Percentiles rank a stretch among this genome's conserved stretches.
phyloP scores from a whole-genome alignment of 2,888 invertebrate genomes.

The Luperina testacea region DNA sequence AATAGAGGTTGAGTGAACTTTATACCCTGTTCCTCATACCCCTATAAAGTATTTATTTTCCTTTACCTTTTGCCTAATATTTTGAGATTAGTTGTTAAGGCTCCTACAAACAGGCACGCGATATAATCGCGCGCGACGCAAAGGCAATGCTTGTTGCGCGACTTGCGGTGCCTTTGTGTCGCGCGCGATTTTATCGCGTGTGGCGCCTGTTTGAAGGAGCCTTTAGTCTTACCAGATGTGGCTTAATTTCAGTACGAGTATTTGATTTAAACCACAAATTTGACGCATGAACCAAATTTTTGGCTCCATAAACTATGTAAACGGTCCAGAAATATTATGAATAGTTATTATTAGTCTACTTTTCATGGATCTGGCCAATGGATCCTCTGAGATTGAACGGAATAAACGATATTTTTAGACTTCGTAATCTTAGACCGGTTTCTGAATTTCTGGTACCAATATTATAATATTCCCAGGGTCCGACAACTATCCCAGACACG shows the following conservation, averaged over 20 bases:
- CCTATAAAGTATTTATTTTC: not conserved
- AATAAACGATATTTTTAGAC: constrained; percentile 9
- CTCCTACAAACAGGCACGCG: too few species aligned
- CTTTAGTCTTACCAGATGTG: not conserved
- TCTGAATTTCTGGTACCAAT: not conserved
- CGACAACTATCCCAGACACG: not conserved
- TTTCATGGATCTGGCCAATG: too few species aligned
- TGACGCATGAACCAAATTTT: not conserved
- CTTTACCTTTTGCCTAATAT: not conserved
- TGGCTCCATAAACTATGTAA: constrained; percentile 7
- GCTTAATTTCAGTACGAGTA: not conserved
- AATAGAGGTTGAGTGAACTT: too few species aligned
- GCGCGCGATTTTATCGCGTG: too few species aligned
- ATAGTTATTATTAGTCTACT: not conserved
- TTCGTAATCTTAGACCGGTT: constrained; percentile 11
- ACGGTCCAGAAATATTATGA: constrained; percentile 1
- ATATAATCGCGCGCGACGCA: too few species aligned
- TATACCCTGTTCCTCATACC: too few species aligned
- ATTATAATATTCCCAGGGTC: not conserved
- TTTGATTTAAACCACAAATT: not conserved
- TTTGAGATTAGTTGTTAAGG: not conserved
- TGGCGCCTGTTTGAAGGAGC: too few species aligned
- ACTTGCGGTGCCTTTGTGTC: too few species aligned
- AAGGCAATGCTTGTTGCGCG: too few species aligned
- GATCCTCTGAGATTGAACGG: too few species aligned